Percentiles rank a stretch among this genome's conserved stretches.
phyloP scores from a whole-genome alignment of 2,888 invertebrate species.

The Sarcophaga subvicina region DNA sequence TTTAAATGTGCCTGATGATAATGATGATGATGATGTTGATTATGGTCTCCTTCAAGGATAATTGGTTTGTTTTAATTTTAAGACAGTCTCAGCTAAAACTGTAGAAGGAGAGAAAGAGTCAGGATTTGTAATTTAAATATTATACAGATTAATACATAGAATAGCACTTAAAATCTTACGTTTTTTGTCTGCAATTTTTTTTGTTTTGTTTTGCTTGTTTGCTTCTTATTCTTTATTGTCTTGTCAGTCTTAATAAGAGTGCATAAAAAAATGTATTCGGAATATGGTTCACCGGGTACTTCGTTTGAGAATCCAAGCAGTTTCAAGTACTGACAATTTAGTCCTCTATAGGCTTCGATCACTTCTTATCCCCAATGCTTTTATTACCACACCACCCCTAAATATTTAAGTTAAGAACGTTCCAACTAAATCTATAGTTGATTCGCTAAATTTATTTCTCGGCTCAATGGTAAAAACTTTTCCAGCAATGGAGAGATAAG shows the following conservation, averaged over 20 bases:
- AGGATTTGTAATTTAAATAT: slow-evolving; percentile 24
- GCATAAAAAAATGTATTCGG: too few species aligned
- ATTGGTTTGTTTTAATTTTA: slow-evolving; percentile 20
- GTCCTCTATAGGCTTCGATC: too few species aligned
- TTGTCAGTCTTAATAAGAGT: slow-evolving; percentile 7
- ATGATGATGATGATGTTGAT: background rate
- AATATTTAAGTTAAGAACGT: too few species aligned
- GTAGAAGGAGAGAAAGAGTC: background rate
- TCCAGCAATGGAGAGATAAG: too few species aligned
- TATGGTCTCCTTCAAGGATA: slow-evolving; percentile 34
- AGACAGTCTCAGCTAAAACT: background rate
- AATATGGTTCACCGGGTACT: too few species aligned
- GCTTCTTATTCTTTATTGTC: background rate
- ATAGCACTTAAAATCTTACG: slow-evolving; percentile 50
- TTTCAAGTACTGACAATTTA: too few species aligned
- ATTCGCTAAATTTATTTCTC: too few species aligned
- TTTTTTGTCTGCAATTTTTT: background rate
- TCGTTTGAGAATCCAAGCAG: too few species aligned
- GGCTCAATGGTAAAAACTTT: too few species aligned
- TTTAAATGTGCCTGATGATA: background rate
- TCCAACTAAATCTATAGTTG: too few species aligned
- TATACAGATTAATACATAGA: slow-evolving; percentile 45
- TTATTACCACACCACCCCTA: too few species aligned
- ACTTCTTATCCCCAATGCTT: too few species aligned
- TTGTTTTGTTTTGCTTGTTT: slow-evolving; percentile 20